Percentiles rank a stretch among this genome's conserved stretches.
phyloP scores from a whole-genome alignment of 2,888 invertebrate species.

The Maniola hyperantus region DNA sequence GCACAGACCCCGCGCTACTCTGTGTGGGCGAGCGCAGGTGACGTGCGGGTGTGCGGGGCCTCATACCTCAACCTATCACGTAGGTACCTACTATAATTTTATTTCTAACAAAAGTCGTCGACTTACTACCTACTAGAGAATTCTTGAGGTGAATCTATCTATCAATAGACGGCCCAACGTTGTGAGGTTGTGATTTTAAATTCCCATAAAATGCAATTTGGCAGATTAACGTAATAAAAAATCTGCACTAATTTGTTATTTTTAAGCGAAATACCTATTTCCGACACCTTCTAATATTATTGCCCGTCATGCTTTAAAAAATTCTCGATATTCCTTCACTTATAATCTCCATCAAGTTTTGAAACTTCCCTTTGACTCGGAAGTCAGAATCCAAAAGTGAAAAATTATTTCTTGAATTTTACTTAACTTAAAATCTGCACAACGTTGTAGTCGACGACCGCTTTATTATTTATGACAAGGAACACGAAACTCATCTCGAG shows the following conservation, averaged over 20 bases:
- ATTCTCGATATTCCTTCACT: conserved; percentile 32
- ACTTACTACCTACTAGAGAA: too few relatives aligned
- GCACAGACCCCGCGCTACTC: too few relatives aligned
- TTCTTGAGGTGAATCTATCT: too few relatives aligned
- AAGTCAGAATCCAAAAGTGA: conserved; percentile 63
- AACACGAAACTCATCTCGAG: conserved; percentile 83
- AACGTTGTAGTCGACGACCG: conserved; percentile 80
- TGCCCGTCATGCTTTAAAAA: neutral
- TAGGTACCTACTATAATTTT: too few relatives aligned
- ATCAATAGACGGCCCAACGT: too few relatives aligned
- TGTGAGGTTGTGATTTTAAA: too few relatives aligned
- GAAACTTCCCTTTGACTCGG: conserved; percentile 63
- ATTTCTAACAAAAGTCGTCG: too few relatives aligned
- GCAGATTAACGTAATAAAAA: too few relatives aligned
- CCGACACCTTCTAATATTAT: neutral
- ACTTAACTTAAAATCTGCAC: conserved; percentile 80
- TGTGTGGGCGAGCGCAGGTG: too few relatives aligned
- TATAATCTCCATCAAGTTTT: conserved; percentile 68
- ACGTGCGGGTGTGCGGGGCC: too few relatives aligned
- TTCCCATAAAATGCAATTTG: too few relatives aligned
- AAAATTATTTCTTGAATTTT: conserved; percentile 76
- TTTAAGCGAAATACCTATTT: neutral
- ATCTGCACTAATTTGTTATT: neutral
- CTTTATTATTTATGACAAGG: conserved; percentile 83
- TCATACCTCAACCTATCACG: too few relatives aligned